Conservation (phyloP, 2,113 vertebrate species). For the Psammodynastes pulverulentus region DNA sequence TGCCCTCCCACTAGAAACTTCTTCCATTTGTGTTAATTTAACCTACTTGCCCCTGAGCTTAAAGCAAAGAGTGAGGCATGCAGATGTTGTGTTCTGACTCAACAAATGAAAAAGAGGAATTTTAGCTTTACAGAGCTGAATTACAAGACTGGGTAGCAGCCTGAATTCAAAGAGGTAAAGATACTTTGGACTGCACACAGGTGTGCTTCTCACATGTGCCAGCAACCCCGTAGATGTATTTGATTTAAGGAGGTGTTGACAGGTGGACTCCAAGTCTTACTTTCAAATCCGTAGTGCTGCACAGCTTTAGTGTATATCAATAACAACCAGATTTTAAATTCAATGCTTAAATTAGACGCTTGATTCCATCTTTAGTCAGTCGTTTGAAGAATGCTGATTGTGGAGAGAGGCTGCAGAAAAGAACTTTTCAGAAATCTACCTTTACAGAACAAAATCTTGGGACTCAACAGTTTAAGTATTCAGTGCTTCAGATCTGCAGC, state of each 20-base stretch:
- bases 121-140: background rate
- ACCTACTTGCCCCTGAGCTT: background rate
- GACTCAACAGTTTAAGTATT: background rate
- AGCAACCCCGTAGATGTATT: background rate
- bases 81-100: background rate
- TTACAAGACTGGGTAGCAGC: background rate
- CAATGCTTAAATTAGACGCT: background rate
- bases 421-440: background rate
- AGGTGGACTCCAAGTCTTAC: background rate
- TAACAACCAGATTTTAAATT: background rate
- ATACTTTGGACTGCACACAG: background rate
- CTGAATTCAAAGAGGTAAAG: background rate
- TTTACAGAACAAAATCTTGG: background rate
- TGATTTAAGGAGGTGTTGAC: background rate
- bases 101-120: background rate
- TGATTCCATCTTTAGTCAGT: no score
- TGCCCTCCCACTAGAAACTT: background rate
- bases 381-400: background rate
- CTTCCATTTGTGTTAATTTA: background rate
- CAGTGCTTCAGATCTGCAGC: rapidly evolving
- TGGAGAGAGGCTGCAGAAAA: background rate
- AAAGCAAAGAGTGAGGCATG: background rate
- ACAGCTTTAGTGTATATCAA: background rate
- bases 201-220: background rate
- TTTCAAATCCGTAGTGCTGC: background rate